Conservation (phyloP, 1,140 invertebrate species). For the Macrobrachium rosenbergii region DNA sequence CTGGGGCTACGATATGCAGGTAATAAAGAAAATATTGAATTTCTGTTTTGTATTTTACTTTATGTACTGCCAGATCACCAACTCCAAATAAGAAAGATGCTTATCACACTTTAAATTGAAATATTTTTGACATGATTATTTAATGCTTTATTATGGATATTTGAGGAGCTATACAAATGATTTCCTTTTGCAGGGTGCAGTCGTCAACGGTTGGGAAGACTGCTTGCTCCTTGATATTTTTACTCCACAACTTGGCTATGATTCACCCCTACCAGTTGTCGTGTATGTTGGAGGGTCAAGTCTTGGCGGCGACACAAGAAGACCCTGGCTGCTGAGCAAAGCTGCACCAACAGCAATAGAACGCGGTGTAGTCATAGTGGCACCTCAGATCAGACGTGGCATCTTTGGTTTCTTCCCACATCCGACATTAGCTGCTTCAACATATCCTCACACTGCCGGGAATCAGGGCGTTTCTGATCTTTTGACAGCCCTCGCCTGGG, state of each 20-base stretch:
- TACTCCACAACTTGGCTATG: slow-evolving; percentile 73
- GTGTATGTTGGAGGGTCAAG: slow-evolving; percentile 85
- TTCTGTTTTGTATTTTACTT: background rate
- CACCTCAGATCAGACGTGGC: slow-evolving; percentile 82
- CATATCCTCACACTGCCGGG: slow-evolving; percentile 83
- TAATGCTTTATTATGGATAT: background rate
- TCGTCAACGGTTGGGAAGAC: slow-evolving; percentile 78
- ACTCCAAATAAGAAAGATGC: no score
- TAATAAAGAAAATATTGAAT: slow-evolving; percentile 73
- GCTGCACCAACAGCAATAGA: slow-evolving; percentile 78
- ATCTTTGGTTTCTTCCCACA: slow-evolving; percentile 84
- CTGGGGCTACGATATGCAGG: slow-evolving; percentile 76
- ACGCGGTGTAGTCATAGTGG: slow-evolving; percentile 85
- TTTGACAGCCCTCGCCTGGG: slow-evolving; percentile 82
- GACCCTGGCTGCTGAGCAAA: slow-evolving; percentile 43
- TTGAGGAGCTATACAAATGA: background rate
- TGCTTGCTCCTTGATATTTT: slow-evolving; percentile 84
- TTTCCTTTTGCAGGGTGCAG: slow-evolving; percentile 26
- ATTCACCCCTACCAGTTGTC: slow-evolving; percentile 82
- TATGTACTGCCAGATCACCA: no score
- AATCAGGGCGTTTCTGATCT: slow-evolving; percentile 89
- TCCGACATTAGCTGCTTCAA: slow-evolving; percentile 77
- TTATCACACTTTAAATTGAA: no score
- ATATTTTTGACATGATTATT: no score
- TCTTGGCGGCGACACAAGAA: slow-evolving; percentile 75